Evolutionary conservation across 2,113 vertebrate species (phyloP), one percentile per base, ranked within the genome.

Genomic region (Thunnus maccoyii): DNA sequence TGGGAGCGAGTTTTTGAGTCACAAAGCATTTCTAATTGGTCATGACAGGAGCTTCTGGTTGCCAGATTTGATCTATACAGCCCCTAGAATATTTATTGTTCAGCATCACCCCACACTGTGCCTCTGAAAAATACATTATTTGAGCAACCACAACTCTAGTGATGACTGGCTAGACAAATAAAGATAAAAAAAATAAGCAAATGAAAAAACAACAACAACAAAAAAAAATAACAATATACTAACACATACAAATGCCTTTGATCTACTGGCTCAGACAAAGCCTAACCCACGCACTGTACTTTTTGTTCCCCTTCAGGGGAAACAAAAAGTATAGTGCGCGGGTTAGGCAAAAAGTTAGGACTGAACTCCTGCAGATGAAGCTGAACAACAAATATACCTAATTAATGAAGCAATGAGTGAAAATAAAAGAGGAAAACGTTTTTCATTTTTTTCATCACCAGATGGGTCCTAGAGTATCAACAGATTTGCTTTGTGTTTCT

Each of bases 1-100:
- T 84, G 75, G 72, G 48, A 87, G 87, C 32, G 8, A 74, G 16
- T 71, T 82, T 88, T 74, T 78, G 87, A 90, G 76, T 88, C 84
- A 87, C 83, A 86, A 60, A 87, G 81, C 89, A 86, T 92, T 88
- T 91, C 77, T 93, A 91, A 93, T 90, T 90, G 82, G 72, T 89
- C 78, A 52, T 91, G 91, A 93, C 92, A 89, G 90, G 73, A 89
- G 75, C 87, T 90, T 90, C 89, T 91, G 86, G 75, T 86, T 92
- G 90, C 84, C 88, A 88, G 85, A 86, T 88, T 85, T 83, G 79
- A 92, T 91, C 78, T 88, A 73, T 75, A 79, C 84, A 90, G 63
- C 63, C 77, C 18, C 60, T 80, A 56, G 75, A 88, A 78, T 80
- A 89, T 88, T 86, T 84, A 85, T 78, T 86, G 78, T 83, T 84